Evolutionary conservation across 2,797 vertebrate species (phyloP).

Genomic region (Harpagifer antarcticus): DNA sequence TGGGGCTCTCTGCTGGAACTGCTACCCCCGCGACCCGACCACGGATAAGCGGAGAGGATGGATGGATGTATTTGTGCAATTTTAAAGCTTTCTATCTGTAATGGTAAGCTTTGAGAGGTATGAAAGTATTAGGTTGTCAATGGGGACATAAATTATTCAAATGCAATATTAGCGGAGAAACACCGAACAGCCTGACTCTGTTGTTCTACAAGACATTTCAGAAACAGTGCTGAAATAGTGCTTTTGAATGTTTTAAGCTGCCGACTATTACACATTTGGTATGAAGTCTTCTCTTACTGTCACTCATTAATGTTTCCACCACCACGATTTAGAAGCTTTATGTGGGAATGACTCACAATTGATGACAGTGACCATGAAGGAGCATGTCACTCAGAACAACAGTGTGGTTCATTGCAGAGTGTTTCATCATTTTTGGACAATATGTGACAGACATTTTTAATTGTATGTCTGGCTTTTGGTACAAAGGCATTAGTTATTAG

Average conservation of each 20-base stretch:
- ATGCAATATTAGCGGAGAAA: too few relatives aligned
- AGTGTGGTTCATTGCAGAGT: not conserved
- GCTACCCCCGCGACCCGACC: too few relatives aligned
- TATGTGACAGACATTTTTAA: not conserved
- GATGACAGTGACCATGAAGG: not conserved
- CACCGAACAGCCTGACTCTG: too few relatives aligned
- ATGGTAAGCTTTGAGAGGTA: too few relatives aligned
- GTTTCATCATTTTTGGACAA: not conserved
- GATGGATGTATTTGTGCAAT: too few relatives aligned
- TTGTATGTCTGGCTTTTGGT: not conserved
- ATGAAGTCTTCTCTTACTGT: too few relatives aligned
- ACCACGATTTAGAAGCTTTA: not conserved
- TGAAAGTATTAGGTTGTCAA: too few relatives aligned
- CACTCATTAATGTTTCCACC: not conserved
- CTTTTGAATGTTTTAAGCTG: not conserved
- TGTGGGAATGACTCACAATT: not conserved
- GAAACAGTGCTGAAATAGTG: not conserved
- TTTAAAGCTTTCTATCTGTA: too few relatives aligned
- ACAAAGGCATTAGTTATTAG: not conserved
- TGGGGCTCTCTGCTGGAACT: too few relatives aligned
- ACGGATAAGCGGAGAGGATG: too few relatives aligned
- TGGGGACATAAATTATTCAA: too few relatives aligned
- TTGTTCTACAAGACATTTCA: not conserved
- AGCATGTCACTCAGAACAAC: not conserved
- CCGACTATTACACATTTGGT: not conserved